Evolutionary conservation across 2,888 invertebrate genomes (phyloP), one percentile per base, ranked within the genome.

Genomic region (Dynastes hyllus): DNA sequence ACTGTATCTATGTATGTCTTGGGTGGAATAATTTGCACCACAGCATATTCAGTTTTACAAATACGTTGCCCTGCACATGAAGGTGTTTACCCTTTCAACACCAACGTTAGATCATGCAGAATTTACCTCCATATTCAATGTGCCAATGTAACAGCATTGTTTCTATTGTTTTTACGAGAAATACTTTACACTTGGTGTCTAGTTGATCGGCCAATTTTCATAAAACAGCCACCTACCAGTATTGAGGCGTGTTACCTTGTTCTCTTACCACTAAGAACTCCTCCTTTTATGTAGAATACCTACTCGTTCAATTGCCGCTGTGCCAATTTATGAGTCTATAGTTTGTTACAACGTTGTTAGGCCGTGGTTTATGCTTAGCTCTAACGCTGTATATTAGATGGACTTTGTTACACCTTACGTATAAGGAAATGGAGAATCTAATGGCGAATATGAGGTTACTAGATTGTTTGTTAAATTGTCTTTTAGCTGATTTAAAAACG

Each of bases 141-240:
- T 27, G 45, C 67, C 11, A 45, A 37, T 32, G 16, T 67, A 45
- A 67, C 45, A 51, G 16, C 50, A 67, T 67, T 16, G 67, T 67
- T 67, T 27, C 67, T 50, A 67, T 67, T 67, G 67, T 51, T 67
- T 45, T 27, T 67, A 16, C 50, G 22, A 67, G 50, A 16, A 67
- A 45, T 67, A 50, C 45, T 27, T 67, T 67, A 67, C 67, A 50
- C 27, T 22, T 13, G 27, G 45, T 67, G 50, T 67, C 67, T 67
- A 16, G 50, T 9, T 22, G 45, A 45, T 67, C 67, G 11, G 22
- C 50, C 67, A 50, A 67, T 67, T 67, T 67, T 67, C 67, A 67
- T 67, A 67, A 67, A 67, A 27, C 51, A 67, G 16, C 67, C 67
- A 67, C 67, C 67, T 50, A 67, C 67, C 11, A 67, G 67, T 22